Conservation (phyloP, 2,797 vertebrate genomes). For the Channa striata region DNA sequence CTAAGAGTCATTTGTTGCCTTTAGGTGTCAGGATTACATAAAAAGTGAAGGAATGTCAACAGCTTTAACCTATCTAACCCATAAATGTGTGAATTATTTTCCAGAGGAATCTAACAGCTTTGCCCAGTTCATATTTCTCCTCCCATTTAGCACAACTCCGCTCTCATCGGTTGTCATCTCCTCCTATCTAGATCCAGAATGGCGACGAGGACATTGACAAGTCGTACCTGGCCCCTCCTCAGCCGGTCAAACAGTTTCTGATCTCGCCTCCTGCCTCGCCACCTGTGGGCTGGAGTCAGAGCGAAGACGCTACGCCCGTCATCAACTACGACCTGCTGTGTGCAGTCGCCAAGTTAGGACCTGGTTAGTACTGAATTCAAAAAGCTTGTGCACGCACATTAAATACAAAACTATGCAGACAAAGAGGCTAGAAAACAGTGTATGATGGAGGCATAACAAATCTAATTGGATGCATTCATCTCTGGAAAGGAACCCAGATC, state of each 20-base stretch:
- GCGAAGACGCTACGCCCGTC: conserved; percentile 92
- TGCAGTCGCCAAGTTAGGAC: conserved; percentile 96
- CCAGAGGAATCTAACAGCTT: not conserved
- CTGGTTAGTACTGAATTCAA: conserved; percentile 83
- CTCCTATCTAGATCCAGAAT: conserved; percentile 86
- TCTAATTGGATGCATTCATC: conserved; percentile 22
- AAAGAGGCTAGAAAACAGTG: not conserved
- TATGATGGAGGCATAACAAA: not conserved
- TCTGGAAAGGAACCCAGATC: conserved; percentile 9
- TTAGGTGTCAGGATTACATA: not conserved
- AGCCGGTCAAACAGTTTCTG: conserved; percentile 95
- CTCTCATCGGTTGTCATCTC: not conserved
- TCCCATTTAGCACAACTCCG: not conserved
- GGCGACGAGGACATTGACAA: conserved; percentile 91
- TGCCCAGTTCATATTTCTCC: not conserved
- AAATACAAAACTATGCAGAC: not conserved
- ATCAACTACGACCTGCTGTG: conserved; percentile 98
- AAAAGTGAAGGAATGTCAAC: not conserved
- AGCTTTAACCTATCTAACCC: no score
- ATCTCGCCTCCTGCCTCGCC: conserved; percentile 97
- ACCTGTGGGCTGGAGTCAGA: conserved; percentile 96
- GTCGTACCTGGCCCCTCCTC: conserved; percentile 93
- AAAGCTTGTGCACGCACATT: not conserved
- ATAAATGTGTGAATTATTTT: not conserved
- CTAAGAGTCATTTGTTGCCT: not conserved